A percentile compares a stretch with the other conserved stretches of the same genome.
Conservation (phyloP, 2,888 invertebrate species). For the Melanophora roralis region DNA sequence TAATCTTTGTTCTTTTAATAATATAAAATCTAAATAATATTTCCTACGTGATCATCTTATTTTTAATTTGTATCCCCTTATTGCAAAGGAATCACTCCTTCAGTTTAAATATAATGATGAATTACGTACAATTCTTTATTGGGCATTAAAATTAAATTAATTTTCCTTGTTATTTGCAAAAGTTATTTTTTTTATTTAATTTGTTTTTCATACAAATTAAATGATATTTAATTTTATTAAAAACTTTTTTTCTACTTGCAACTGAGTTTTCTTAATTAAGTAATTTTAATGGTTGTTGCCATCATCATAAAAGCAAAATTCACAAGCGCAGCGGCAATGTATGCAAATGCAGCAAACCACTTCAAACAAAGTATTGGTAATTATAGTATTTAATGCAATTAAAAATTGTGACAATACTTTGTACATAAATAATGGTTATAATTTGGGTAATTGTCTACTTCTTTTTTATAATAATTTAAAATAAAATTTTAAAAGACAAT, state of each 20-base stretch:
- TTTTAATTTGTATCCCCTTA: background rate
- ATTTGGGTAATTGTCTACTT: background rate
- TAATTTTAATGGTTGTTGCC: slow-evolving; percentile 74
- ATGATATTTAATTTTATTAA: slow-evolving; percentile 8
- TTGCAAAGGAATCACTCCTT: slow-evolving; percentile 7
- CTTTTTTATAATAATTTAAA: no score
- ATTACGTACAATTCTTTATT: slow-evolving; percentile 59
- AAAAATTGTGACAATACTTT: background rate
- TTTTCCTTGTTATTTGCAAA: slow-evolving; percentile 53
- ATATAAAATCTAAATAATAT: no score
- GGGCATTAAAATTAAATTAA: slow-evolving; percentile 60
- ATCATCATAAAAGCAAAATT: slow-evolving; percentile 6
- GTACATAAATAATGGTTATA: background rate
- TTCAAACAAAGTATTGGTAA: slow-evolving; percentile 4
- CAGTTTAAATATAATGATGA: slow-evolving; percentile 28
- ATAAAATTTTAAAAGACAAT: no score
- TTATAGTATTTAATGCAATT: background rate
- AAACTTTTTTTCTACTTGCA: slow-evolving; percentile 65
- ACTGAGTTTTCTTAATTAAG: slow-evolving; percentile 75
- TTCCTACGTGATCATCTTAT: background rate
- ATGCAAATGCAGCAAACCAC: background rate
- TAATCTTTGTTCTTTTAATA: no score
- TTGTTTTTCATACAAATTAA: slow-evolving; percentile 31
- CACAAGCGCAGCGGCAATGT: background rate
- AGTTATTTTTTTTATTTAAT: slow-evolving; percentile 19